Conservation (phyloP, 2,888 invertebrate genomes). For the Schizaphis graminum region DNA sequence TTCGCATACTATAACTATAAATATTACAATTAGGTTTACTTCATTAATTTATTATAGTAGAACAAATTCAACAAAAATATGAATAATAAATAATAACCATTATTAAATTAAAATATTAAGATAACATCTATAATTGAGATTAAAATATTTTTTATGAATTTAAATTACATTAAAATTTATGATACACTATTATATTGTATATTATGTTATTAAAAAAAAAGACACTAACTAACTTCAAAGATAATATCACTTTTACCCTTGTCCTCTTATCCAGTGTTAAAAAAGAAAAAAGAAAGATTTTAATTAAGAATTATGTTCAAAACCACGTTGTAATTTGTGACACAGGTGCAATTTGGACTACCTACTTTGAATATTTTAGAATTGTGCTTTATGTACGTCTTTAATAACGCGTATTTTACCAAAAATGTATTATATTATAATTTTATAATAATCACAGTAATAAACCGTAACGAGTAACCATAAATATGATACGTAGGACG, state of each 20-base stretch:
- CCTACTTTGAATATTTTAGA: neutral
- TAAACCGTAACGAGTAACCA: neutral
- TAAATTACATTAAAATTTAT: neutral
- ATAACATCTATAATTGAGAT: neutral
- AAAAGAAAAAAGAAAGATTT: neutral
- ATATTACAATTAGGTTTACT: neutral
- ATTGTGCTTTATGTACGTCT: neutral
- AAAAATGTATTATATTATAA: neutral
- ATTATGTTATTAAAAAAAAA: neutral
- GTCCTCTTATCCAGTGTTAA: neutral
- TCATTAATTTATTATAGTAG: neutral
- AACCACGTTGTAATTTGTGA: neutral
- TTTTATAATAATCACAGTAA: neutral
- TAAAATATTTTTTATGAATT: neutral
- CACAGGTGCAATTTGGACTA: neutral
- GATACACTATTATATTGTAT: neutral
- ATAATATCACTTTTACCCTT: neutral
- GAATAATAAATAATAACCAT: neutral
- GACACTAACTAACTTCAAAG: neutral
- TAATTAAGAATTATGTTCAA: neutral
- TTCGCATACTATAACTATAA: neutral
- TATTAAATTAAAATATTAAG: neutral
- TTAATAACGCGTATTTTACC: neutral
- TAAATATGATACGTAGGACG: neutral
- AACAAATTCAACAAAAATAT: neutral